These are phyloP conservation scores for Calameuta idolon DNA, from an alignment of 2,888 invertebrate species.

Conservation along the genomic window DNA sequence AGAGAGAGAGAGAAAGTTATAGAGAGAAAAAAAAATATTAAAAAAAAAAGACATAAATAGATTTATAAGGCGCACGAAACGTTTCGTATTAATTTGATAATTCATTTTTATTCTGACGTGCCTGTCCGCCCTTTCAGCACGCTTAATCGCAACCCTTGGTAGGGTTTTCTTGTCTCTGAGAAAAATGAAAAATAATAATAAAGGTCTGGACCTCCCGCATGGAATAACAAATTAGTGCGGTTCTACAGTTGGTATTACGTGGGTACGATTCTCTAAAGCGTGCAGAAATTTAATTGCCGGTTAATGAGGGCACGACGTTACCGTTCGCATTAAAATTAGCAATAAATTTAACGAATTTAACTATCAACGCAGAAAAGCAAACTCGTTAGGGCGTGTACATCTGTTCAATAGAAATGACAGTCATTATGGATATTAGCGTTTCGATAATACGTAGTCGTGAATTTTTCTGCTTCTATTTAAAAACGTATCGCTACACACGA, in stretches of 20 bases:
- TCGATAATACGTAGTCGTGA: background rate
- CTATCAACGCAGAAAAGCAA: background rate
- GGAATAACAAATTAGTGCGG: background rate
- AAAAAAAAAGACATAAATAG: conserved; percentile 29
- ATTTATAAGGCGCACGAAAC: conserved; percentile 28
- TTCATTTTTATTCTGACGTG: conserved; percentile 6
- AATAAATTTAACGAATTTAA: background rate
- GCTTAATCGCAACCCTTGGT: background rate
- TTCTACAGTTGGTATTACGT: background rate
- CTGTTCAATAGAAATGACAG: background rate
- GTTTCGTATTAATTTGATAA: conserved; percentile 37
- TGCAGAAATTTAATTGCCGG: background rate
- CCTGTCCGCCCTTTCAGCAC: background rate
- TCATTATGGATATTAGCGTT: background rate
- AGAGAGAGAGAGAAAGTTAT: background rate
- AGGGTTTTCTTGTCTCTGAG: background rate
- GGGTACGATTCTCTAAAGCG: background rate
- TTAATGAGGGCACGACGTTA: background rate
- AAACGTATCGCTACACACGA: background rate
- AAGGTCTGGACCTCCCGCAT: background rate
- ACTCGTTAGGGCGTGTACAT: background rate
- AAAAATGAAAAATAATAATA: background rate
- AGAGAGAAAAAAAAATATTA: background rate
- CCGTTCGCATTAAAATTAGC: background rate
- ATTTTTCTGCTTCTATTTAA: background rate